Percentiles rank a stretch among this genome's conserved stretches.
These are phyloP conservation scores for Malaclemys terrapin DNA, from an alignment of 2,113 vertebrate genomes.

Conservation along the genomic window DNA sequence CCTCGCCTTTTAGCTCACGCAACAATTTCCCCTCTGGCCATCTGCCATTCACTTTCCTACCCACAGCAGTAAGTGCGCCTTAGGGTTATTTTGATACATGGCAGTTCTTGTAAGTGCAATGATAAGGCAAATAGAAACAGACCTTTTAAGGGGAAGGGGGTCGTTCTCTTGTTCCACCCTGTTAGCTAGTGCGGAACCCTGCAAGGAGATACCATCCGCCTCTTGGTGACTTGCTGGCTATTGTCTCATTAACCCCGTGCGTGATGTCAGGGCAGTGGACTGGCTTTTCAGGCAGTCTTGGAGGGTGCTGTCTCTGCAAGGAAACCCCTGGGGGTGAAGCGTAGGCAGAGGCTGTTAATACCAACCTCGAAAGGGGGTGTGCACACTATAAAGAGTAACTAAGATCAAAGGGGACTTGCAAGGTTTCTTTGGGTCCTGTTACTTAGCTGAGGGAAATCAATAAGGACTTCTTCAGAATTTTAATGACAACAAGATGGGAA, in stretches of 20 bases:
- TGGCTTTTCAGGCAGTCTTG: background rate
- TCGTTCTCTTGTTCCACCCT: background rate
- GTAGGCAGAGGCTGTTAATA: background rate
- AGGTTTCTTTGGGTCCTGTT: constrained; percentile 31
- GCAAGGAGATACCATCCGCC: background rate
- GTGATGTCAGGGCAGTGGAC: background rate
- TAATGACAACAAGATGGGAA: background rate
- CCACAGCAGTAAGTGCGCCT: background rate
- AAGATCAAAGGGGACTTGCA: background rate
- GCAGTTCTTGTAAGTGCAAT: background rate
- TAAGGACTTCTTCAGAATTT: background rate
- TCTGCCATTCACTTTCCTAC: background rate
- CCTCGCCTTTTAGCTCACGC: background rate
- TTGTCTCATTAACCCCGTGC: background rate
- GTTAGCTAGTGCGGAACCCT: background rate
- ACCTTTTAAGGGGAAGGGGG: background rate
- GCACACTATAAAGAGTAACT: background rate
- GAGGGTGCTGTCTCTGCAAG: background rate
- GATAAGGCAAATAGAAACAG: background rate
- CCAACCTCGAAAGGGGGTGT: background rate
- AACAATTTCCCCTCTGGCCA: background rate
- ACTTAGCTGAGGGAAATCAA: constrained; percentile 32
- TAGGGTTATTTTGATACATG: background rate
- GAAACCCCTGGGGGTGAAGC: background rate
- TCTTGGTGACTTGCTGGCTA: background rate